Evolutionary conservation across 2,797 vertebrate species (phyloP), one percentile per base, ranked within the genome.

Genomic region (Lepus oiostolus): DNA sequence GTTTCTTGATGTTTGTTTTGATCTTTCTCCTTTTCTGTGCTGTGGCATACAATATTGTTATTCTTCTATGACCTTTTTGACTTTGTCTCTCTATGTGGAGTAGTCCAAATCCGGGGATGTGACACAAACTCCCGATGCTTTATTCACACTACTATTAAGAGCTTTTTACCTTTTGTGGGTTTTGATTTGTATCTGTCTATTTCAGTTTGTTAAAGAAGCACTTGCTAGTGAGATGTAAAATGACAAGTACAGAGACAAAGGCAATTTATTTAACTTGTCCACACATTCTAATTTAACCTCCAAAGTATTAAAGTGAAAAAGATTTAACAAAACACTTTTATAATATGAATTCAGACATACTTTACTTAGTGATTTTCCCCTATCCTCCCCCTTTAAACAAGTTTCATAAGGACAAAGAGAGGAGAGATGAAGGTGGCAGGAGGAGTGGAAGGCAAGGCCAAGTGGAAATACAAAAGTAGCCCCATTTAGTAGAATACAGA

Each of bases 151-250:
- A 60, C 50, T 58, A 21, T 47, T 52, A 68, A 76, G 62, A 65
- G 10, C 28, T 14, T 16, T 10, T 95, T 75, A 79, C 7, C 14
- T 62, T 74, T 30, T 4, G 3, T 70, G 52, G 91, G n/a, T 16
- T 85, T 71, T 32, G 11, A 8, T 35, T 52, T 32, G 2, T 88
- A 28, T 72, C n/a, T 68, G 84, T 95, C 30, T 67, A 4, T 79
- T 4, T 90, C 60, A 47, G 1, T 90, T 84, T 75, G 22, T 10
- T 58, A 4, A 81, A 10, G 22, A 82, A 84, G 4, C 13, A 26
- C 60, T 95, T 92, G n/a, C 21, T 26, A 26, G 24, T 79, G 74
- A 50, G 17, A 86, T 17, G n/a, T 42, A 70, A 95, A 91, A 89
- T 90, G 50, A 85, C 42, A 82, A 32, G 22, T 13, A 38, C 5